Conservation (phyloP, 2,113 vertebrate genomes). For the Ahaetulla prasina region DNA sequence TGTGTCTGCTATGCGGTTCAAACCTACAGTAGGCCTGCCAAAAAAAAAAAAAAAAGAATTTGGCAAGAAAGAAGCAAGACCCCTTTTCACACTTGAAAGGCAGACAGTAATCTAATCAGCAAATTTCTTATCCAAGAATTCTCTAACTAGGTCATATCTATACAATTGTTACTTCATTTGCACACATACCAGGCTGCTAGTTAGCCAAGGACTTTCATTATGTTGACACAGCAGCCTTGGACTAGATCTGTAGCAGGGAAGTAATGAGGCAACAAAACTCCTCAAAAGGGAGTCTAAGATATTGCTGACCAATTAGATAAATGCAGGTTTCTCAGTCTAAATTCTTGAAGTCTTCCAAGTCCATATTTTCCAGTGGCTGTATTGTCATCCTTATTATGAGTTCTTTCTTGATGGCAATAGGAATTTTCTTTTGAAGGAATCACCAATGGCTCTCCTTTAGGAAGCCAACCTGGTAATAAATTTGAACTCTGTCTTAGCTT, state of each 20-base stretch:
- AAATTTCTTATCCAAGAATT: slow-evolving; percentile 46
- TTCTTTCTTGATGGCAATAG: not conserved
- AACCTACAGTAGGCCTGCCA: slow-evolving; percentile 68
- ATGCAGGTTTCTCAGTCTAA: not conserved
- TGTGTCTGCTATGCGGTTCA: slow-evolving; percentile 64
- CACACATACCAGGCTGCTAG: not conserved
- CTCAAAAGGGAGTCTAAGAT: not conserved
- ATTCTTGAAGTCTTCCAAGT: not conserved
- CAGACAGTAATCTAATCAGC: slow-evolving; percentile 53
- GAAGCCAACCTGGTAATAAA: too few relatives aligned
- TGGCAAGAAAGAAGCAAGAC: slow-evolving; percentile 61
- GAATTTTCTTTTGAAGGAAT: not conserved
- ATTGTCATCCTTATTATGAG: not conserved
- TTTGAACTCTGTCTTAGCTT: too few relatives aligned
- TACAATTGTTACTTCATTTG: not conserved
- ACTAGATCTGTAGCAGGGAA: not conserved
- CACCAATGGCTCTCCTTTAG: not conserved
- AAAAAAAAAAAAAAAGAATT: slow-evolving; percentile 54
- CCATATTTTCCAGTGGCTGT: not conserved
- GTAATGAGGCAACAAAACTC: not conserved
- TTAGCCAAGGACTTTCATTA: not conserved
- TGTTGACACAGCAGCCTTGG: not conserved
- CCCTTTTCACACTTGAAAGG: slow-evolving; percentile 52
- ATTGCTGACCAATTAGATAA: not conserved
- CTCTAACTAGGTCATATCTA: not conserved